phyloP scores from a whole-genome alignment of 2,888 invertebrate genomes.

The Strigamia maritima region DNA sequence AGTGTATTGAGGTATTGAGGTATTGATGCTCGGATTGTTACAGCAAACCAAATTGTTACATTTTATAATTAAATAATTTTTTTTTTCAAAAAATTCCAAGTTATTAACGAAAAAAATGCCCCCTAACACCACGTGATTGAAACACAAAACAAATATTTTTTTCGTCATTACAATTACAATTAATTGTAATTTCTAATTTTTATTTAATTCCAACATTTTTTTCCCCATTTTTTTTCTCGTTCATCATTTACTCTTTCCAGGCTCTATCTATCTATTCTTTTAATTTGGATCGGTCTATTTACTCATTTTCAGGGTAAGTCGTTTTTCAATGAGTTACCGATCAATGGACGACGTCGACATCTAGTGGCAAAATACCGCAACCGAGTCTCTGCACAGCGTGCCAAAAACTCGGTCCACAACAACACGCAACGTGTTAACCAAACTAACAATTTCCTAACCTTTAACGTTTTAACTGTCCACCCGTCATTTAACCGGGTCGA shows the following conservation, averaged over 20 bases:
- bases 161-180: too few species aligned
- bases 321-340: neutral
- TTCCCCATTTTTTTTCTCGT: neutral
- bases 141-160: too few species aligned
- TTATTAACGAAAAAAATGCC: too few species aligned
- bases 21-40: too few species aligned
- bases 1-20: too few species aligned
- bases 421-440: neutral
- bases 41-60: too few species aligned
- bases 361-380: neutral
- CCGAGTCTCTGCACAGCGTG: neutral
- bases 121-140: too few species aligned
- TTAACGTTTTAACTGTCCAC: constrained; percentile 51
- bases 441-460: constrained; percentile 47
- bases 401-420: neutral
- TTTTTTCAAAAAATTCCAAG: too few species aligned
- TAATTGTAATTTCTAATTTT: neutral
- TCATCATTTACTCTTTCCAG: constrained; percentile 36
- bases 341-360: constrained; percentile 2
- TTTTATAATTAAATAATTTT: too few species aligned
- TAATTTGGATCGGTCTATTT: constrained; percentile 37
- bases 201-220: neutral
- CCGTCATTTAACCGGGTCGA: constrained; percentile 52
- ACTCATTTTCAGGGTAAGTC: neutral
- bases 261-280: constrained; percentile 36